Conservation (phyloP, 2,797 vertebrate genomes). For the Enteromius mattozi region DNA sequence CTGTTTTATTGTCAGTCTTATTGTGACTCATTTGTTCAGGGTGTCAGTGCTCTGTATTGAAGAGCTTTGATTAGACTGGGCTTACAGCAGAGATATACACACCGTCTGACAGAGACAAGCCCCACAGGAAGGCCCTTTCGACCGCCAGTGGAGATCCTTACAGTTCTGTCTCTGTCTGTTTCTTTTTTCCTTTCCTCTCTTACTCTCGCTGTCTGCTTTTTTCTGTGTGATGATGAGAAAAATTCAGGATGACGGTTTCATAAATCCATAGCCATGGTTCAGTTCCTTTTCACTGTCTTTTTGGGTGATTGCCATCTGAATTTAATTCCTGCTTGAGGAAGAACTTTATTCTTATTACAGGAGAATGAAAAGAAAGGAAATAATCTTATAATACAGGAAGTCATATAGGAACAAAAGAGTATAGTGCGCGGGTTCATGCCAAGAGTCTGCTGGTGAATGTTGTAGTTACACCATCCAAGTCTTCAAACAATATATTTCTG, state of each 20-base stretch:
- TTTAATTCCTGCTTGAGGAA: slow-evolving; percentile 13
- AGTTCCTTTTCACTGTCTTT: slow-evolving; percentile 15
- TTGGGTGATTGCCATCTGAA: slow-evolving; percentile 27
- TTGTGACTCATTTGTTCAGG: slow-evolving; percentile 6
- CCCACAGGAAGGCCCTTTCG: slow-evolving; percentile 33
- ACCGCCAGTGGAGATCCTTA: slow-evolving; percentile 6
- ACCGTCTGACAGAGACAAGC: slow-evolving; percentile 23
- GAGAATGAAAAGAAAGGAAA: slow-evolving; percentile 26
- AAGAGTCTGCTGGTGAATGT: not conserved
- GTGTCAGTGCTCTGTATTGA: slow-evolving; percentile 19
- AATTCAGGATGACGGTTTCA: slow-evolving; percentile 25
- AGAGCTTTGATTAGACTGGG: slow-evolving; percentile 30
- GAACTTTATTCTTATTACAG: slow-evolving; percentile 7
- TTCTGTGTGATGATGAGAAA: slow-evolving; percentile 22
- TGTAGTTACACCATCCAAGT: not conserved
- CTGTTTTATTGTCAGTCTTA: slow-evolving; percentile 15
- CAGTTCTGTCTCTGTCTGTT: slow-evolving; percentile 4
- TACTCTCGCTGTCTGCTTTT: slow-evolving; percentile 3
- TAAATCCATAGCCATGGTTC: slow-evolving; percentile 7
- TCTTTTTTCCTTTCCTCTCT: not conserved
- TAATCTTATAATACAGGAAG: slow-evolving; percentile 29
- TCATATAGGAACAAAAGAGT: slow-evolving; percentile 18
- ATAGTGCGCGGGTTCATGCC: not conserved
- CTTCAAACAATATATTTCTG: not conserved
- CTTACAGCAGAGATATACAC: slow-evolving; percentile 12